Percentiles rank a stretch among this genome's conserved stretches.
Evolutionary conservation across 2,797 vertebrate species (phyloP).

Genomic region (Australoheros facetus): DNA sequence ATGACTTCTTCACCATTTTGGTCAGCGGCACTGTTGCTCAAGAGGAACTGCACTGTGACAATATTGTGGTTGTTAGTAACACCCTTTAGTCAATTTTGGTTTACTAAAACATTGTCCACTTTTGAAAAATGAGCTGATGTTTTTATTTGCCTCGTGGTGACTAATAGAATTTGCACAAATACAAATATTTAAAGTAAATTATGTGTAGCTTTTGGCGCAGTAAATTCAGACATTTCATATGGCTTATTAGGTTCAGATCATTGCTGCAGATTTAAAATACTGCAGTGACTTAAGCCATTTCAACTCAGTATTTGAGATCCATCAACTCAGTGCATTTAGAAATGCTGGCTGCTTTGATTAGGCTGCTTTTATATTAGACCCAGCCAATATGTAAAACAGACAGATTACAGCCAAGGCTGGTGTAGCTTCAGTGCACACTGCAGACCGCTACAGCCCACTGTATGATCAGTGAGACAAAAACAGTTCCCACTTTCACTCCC

Average conservation of each 20-base stretch:
- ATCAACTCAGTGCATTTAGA: background rate
- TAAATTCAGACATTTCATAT: background rate
- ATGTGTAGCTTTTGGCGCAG: background rate
- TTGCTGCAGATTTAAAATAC: background rate
- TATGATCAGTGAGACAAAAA: background rate
- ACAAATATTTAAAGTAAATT: background rate
- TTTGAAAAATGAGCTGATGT: background rate
- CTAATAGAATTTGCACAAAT: background rate
- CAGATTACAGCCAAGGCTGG: background rate
- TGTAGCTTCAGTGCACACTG: background rate
- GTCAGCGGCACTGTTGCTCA: accelerated
- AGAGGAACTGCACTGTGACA: background rate
- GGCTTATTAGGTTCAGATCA: background rate
- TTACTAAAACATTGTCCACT: background rate
- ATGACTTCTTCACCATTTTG: background rate
- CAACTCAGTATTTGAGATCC: background rate
- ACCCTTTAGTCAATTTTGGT: background rate
- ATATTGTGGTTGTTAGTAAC: background rate
- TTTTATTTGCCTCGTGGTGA: background rate
- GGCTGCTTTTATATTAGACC: background rate
- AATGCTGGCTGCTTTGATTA: background rate
- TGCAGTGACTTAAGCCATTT: background rate
- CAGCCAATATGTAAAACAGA: background rate
- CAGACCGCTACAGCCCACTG: background rate
- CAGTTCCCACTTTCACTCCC: background rate